A percentile compares a stretch with the other conserved stretches of the same genome.
phyloP scores from a whole-genome alignment of 2,797 vertebrate genomes.

The Alca torda region DNA sequence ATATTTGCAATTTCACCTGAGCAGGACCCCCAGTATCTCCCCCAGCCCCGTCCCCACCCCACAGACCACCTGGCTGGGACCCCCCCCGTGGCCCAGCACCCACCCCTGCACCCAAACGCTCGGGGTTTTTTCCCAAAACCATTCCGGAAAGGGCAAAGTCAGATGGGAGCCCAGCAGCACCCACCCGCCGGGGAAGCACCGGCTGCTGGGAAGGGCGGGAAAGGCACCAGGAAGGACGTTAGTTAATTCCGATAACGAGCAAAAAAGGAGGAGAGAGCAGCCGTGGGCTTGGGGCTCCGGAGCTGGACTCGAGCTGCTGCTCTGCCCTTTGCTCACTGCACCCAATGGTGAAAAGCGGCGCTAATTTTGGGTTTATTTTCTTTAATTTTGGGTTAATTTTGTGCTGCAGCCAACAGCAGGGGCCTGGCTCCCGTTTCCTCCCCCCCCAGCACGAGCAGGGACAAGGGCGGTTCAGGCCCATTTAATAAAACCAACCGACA shows the following conservation, averaged over 20 bases:
- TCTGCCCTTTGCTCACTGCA: not conserved
- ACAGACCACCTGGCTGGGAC: not conserved
- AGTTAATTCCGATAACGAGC: no score
- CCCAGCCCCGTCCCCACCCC: not conserved
- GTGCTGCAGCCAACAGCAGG: not conserved
- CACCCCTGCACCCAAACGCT: not conserved
- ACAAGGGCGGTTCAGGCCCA: not conserved
- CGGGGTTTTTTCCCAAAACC: not conserved
- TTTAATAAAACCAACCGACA: not conserved
- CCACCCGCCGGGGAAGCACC: not conserved
- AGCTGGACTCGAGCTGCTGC: not conserved
- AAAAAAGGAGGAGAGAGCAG: not conserved
- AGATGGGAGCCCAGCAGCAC: not conserved
- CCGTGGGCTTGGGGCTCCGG: not conserved
- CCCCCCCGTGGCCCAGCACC: not conserved
- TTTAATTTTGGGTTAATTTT: not conserved
- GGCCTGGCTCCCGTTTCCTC: not conserved
- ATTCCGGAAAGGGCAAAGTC: not conserved
- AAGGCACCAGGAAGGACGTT: not conserved
- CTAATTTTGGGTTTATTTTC: not conserved
- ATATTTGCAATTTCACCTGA: not conserved
- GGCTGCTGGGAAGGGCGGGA: not conserved
- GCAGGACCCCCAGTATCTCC: no score
- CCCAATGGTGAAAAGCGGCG: no score
- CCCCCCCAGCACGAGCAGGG: not conserved